Base-by-base conservation (phyloP, 2,888 invertebrate species). In the Eilema griseolum region DNA sequence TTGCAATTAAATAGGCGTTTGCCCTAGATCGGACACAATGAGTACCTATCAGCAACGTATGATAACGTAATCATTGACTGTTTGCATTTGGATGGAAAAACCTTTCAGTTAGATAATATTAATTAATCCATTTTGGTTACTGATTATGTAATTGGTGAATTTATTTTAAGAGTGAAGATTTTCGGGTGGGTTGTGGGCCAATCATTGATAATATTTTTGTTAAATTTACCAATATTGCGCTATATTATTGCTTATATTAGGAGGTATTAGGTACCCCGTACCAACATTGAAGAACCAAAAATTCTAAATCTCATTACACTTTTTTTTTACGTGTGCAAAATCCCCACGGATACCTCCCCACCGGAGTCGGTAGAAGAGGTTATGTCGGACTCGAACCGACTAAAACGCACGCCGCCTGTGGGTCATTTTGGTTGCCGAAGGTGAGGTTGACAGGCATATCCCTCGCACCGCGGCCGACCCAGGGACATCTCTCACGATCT, bases 61-160 rank as follows among this genome's bases (percentile, higher is more conserved):
- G 83, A 80, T 82, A 78, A 79, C 69, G 71, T 71, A 71, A 79
- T 74, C 79, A 71, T 73, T 65, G 63, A 62, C 66, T 66, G 57
- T 73, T 80, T 75, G 59, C 71, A 71, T 78, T 81, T 57, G 69
- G 67, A 33, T 61, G 66, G 70, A 73, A 74, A 64, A 76, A 74
- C 57, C 66, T 63, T 52, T 63, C 23, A 63, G 56, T 70, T 41
- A 73, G 78, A 75, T 80, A 78, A 80, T 66, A 69, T 73, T 67
- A 73, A 79, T 77, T 73, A 73, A 73, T 73, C 69, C 63, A 41
- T 71, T 46, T 71, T 61, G 14, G n/a, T 69, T 66, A 62, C 59
- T 69, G 24, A 12, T 66, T 37, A 20, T 46, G 24, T 52, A 68
- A 63, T 59, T 69, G 37, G 24, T 37, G 66, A 20, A 20, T 46